Conservation (phyloP, 2,113 vertebrate genomes). For the Notarius lentiginosus region DNA sequence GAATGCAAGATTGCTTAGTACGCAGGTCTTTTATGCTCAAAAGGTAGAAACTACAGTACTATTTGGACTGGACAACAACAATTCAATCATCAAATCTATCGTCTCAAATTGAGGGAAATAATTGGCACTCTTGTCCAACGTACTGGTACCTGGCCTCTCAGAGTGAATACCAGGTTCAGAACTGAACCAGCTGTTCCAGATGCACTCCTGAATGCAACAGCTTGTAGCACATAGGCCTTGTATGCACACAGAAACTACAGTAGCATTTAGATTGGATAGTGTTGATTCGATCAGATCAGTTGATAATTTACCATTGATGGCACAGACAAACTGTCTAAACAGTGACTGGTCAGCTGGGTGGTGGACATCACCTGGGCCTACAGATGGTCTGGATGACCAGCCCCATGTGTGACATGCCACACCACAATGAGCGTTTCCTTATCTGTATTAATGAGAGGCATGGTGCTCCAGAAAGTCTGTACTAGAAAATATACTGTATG, state of each 20-base stretch:
- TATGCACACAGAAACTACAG: no score
- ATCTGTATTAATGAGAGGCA: neutral
- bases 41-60: neutral
- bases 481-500: no score
- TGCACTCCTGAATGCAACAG: neutral
- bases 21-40: neutral
- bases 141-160: neutral
- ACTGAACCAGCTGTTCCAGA: neutral
- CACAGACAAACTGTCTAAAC: neutral
- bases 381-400: neutral
- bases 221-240: neutral
- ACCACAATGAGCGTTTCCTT: neutral
- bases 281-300: neutral
- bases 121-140: neutral
- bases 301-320: neutral
- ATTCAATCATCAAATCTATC: neutral
- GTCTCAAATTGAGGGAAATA: neutral
- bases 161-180: neutral
- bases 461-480: neutral
- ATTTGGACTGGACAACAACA: neutral
- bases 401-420: neutral
- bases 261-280: neutral
- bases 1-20: neutral
- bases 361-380: neutral
- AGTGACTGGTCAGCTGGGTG: neutral